A percentile compares a stretch with the other conserved stretches of the same genome.
Evolutionary conservation across 2,113 vertebrate species (phyloP).

Genomic region (Lasiurus borealis): DNA sequence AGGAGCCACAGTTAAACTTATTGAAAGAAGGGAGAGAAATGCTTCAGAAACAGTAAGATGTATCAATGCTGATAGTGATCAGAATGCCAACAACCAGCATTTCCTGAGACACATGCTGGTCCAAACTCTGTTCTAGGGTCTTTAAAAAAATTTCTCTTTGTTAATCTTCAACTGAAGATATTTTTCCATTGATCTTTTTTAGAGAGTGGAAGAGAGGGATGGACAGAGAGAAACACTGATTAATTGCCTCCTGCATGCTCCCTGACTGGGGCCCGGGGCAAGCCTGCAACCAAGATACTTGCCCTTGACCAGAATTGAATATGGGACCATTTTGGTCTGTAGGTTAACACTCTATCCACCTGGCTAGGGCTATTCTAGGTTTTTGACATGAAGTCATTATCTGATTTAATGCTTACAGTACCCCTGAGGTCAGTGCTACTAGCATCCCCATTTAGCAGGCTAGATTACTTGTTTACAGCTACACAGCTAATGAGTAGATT

Average conservation of each 20-base stretch:
- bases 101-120: background rate
- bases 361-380: background rate
- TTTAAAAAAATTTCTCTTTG: no score
- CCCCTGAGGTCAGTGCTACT: background rate
- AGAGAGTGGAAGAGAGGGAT: no score
- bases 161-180: no score
- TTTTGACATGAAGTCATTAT: background rate
- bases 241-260: no score
- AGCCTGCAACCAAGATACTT: no score
- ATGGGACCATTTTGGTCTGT: no score
- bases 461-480: slow-evolving; percentile 25
- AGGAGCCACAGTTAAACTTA: background rate
- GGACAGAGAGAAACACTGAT: no score
- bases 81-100: background rate
- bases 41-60: background rate
- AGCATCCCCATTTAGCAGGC: background rate
- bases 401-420: background rate
- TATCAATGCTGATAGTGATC: background rate
- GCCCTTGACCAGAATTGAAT: no score
- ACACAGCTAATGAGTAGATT: slow-evolving; percentile 32
- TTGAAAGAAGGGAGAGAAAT: background rate
- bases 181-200: no score
- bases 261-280: no score
- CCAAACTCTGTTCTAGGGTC: background rate
- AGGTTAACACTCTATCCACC: no score